These are phyloP conservation scores for Thalassoma bifasciatum DNA, from an alignment of 2,113 vertebrate species.

Conservation along the genomic window DNA sequence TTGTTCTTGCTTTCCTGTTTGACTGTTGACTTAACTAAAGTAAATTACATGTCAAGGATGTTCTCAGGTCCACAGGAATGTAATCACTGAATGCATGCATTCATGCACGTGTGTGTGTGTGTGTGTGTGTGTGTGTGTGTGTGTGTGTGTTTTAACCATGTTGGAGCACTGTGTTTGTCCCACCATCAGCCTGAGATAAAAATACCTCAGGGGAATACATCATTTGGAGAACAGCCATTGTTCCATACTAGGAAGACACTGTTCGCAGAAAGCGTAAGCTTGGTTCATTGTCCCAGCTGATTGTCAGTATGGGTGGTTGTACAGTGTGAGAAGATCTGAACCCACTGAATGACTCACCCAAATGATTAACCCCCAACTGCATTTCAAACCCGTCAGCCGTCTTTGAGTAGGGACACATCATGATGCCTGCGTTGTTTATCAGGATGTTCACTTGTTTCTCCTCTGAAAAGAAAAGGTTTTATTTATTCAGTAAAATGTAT, in stretches of 20 bases:
- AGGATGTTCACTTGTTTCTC: slow-evolving; percentile 83
- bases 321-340: not conserved
- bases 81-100: not conserved
- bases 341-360: slow-evolving; percentile 71
- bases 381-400: slow-evolving; percentile 83
- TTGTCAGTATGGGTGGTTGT: not conserved
- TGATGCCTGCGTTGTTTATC: slow-evolving; percentile 86
- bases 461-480: slow-evolving; percentile 65
- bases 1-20: slow-evolving; percentile 65
- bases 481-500: not conserved
- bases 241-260: slow-evolving; percentile 7
- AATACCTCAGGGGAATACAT: slow-evolving; percentile 43
- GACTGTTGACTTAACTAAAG: not conserved
- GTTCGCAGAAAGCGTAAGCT: slow-evolving; percentile 21
- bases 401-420: slow-evolving; percentile 86
- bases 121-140: no score
- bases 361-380: slow-evolving; percentile 85
- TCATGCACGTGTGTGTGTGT: not conserved
- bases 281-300: slow-evolving; percentile 1
- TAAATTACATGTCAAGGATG: slow-evolving; percentile 15
- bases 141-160: slow-evolving; percentile 12
- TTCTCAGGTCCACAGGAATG: not conserved
- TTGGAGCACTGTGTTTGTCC: slow-evolving; percentile 47
- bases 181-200: slow-evolving; percentile 49
- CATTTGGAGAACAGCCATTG: slow-evolving; percentile 19